A percentile compares a stretch with the other conserved stretches of the same genome.
Conservation (phyloP, 2,888 invertebrate species). For the Hypomecis atomaria region DNA sequence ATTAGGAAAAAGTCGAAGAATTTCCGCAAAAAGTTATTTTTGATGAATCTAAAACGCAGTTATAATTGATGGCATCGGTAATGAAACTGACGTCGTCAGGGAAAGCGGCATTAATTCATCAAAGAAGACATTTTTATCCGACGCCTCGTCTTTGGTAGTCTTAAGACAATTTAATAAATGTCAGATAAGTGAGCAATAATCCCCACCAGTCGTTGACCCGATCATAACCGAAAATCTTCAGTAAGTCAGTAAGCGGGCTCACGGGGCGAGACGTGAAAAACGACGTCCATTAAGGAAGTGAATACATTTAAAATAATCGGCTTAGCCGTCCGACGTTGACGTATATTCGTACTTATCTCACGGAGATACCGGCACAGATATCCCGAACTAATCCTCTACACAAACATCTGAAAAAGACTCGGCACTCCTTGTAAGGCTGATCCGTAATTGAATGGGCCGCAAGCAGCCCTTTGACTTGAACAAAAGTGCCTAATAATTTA, state of each 20-base stretch:
- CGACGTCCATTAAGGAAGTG: slow-evolving; percentile 84
- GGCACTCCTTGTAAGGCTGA: slow-evolving; percentile 79
- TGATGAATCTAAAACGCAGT: slow-evolving; percentile 10
- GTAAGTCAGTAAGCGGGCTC: slow-evolving; percentile 74
- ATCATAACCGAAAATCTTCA: slow-evolving; percentile 83
- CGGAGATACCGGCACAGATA: slow-evolving; percentile 84
- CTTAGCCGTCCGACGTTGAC: slow-evolving; percentile 84
- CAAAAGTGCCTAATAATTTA: slow-evolving; percentile 84
- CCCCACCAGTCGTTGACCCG: slow-evolving; percentile 80
- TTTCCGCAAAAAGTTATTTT: neutral
- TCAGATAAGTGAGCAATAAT: slow-evolving; percentile 72
- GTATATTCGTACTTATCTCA: slow-evolving; percentile 85
- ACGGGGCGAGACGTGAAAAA: slow-evolving; percentile 77
- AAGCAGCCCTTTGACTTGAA: slow-evolving; percentile 77
- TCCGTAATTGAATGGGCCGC: slow-evolving; percentile 80
- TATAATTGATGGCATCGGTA: slow-evolving; percentile 38
- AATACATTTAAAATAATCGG: slow-evolving; percentile 85
- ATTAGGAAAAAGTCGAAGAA: too few species aligned
- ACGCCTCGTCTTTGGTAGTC: slow-evolving; percentile 52
- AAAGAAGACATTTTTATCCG: slow-evolving; percentile 53
- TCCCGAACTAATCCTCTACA: slow-evolving; percentile 81
- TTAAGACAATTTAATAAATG: slow-evolving; percentile 71
- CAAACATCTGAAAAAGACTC: slow-evolving; percentile 83
- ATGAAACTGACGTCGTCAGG: slow-evolving; percentile 40
- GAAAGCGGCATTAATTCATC: slow-evolving; percentile 51